phyloP scores from a whole-genome alignment of 2,888 invertebrate species.

The Xanthostigma xanthostigma region DNA sequence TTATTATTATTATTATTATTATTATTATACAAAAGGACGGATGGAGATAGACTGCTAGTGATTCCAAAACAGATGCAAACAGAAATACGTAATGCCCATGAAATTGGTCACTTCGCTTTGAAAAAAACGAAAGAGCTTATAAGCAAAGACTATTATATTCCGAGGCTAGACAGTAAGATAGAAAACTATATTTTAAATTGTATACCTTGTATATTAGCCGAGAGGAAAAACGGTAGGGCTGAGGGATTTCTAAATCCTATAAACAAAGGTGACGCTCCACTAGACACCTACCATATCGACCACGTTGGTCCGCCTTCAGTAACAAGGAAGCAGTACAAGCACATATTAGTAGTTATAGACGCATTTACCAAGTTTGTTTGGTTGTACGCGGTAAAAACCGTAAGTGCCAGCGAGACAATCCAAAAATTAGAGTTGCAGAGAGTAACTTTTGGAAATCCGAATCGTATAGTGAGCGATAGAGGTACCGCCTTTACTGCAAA shows the following conservation, averaged over 20 bases:
- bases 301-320: conserved; percentile 21
- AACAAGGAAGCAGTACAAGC: conserved; percentile 21
- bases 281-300: conserved; percentile 21
- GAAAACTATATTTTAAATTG: conserved; percentile 1
- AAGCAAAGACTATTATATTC: background rate
- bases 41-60: background rate
- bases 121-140: background rate
- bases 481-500: conserved; percentile 23
- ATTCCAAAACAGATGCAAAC: background rate
- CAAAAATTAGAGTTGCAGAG: no score
- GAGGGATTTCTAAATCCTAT: conserved; percentile 5
- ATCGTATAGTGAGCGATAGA: conserved; percentile 20
- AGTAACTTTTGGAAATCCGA: conserved; percentile 23
- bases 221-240: background rate
- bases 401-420: conserved; percentile 14
- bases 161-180: background rate
- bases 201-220: background rate
- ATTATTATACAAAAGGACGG: background rate
- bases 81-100: no score
- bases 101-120: background rate
- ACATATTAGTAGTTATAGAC: conserved; percentile 23
- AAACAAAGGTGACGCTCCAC: conserved; percentile 1
- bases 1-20: no score
- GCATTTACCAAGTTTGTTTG: conserved; percentile 24
- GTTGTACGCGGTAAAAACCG: conserved; percentile 21